phyloP scores from a whole-genome alignment of 2,797 vertebrate species.

The Brachyalestes nurse region DNA sequence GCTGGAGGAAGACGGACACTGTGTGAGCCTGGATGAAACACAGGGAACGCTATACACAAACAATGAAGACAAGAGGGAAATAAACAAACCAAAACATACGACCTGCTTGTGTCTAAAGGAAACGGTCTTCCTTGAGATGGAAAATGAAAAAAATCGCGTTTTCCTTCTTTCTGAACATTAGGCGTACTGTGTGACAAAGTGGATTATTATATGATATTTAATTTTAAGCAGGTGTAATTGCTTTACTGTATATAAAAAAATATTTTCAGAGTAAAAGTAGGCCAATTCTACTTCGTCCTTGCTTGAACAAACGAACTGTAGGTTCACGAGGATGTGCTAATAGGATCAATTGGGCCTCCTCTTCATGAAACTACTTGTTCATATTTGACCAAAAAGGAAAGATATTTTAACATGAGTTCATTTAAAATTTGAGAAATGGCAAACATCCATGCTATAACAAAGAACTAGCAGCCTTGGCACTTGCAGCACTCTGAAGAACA shows the following conservation, averaged over 20 bases:
- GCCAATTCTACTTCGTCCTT: not conserved
- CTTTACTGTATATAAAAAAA: too few relatives aligned
- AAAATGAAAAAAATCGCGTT: not conserved
- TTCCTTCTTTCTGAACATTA: not conserved
- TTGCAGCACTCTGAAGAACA: slow-evolving; percentile 34
- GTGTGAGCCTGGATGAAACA: slow-evolving; percentile 28
- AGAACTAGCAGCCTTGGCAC: not conserved
- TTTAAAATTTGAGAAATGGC: too few relatives aligned
- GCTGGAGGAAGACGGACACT: slow-evolving; percentile 27
- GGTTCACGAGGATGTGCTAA: not conserved
- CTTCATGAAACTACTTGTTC: not conserved
- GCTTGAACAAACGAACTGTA: not conserved
- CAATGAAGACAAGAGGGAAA: slow-evolving; percentile 18
- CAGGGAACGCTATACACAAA: slow-evolving; percentile 19
- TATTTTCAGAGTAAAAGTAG: not conserved
- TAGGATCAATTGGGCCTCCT: not conserved
- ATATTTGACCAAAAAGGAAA: not conserved
- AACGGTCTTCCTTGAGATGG: not conserved
- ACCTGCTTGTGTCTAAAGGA: not conserved
- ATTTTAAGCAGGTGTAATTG: not conserved
- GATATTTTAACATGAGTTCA: too few relatives aligned
- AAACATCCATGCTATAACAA: not conserved
- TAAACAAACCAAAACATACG: slow-evolving; percentile 24
- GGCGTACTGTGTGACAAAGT: too few relatives aligned
- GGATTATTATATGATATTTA: not conserved